Percentiles rank a stretch among this genome's conserved stretches.
Evolutionary conservation across 2,797 vertebrate species (phyloP).

Genomic region (Rallus crepitans): DNA sequence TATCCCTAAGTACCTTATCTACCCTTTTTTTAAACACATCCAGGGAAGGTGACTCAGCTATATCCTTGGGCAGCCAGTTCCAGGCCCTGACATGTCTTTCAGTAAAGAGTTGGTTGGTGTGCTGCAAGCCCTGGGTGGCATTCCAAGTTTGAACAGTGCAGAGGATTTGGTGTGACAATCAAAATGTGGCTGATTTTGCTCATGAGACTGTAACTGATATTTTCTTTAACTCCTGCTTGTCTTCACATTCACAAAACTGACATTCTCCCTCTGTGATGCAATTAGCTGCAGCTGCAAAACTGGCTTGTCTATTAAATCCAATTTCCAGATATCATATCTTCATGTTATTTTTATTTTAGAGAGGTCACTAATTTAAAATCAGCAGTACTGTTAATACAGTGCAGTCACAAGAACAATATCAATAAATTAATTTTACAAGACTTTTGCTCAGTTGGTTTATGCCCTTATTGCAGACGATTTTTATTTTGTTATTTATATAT

Average conservation of each 20-base stretch:
- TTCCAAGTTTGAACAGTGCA: not conserved
- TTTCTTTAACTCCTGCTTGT: not conserved
- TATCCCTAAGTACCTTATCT: no score
- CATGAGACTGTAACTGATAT: not conserved
- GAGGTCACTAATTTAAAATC: not conserved
- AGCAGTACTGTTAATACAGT: not conserved
- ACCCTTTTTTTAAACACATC: no score
- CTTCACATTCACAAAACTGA: not conserved
- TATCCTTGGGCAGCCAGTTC: no score
- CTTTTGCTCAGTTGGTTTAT: not conserved
- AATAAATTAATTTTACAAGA: not conserved
- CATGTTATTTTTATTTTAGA: not conserved
- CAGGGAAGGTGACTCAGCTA: no score
- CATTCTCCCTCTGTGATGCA: fast-evolving
- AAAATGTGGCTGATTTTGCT: not conserved
- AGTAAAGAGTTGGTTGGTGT: not conserved
- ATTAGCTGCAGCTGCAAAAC: not conserved
- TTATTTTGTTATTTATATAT: not conserved
- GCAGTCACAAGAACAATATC: not conserved
- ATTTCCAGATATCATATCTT: not conserved
- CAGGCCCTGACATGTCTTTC: no score
- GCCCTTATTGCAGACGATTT: not conserved
- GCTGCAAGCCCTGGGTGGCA: not conserved
- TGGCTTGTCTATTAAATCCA: not conserved
- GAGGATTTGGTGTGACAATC: not conserved